Conservation (phyloP, 2,113 vertebrate genomes). For the Malurus melanocephalus region DNA sequence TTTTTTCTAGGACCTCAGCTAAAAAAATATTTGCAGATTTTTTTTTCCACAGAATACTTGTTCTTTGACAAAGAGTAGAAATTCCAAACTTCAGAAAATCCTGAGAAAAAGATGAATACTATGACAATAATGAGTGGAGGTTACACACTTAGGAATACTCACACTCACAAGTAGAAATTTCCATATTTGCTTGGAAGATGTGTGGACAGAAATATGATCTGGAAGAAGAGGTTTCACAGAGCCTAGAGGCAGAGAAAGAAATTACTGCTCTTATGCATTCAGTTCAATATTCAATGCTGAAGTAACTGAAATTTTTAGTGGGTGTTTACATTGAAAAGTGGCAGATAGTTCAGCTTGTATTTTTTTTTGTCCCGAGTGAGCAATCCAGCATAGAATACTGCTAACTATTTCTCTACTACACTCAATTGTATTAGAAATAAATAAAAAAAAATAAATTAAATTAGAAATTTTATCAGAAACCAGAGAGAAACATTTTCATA, state of each 20-base stretch:
- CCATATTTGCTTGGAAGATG: background rate
- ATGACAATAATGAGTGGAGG: background rate
- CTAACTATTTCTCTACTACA: background rate
- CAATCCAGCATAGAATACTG: background rate
- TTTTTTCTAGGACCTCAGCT: background rate
- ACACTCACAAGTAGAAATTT: background rate
- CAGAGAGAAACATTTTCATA: background rate
- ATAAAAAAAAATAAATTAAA: background rate
- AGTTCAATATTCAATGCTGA: background rate
- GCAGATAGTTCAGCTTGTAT: background rate
- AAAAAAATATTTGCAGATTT: background rate
- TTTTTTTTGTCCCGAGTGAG: background rate
- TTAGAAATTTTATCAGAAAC: background rate
- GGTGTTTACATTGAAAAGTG: background rate
- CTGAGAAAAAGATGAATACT: background rate
- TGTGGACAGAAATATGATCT: background rate
- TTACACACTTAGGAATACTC: background rate
- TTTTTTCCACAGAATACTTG: background rate
- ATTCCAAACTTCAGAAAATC: background rate
- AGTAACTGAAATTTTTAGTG: background rate
- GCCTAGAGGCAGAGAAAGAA: background rate
- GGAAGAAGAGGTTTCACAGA: background rate
- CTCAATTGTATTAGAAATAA: background rate
- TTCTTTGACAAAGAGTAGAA: background rate
- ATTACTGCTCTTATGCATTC: accelerated